These are phyloP conservation scores for Nothura maculosa DNA, from an alignment of 2,797 vertebrate genomes.

Conservation along the genomic window DNA sequence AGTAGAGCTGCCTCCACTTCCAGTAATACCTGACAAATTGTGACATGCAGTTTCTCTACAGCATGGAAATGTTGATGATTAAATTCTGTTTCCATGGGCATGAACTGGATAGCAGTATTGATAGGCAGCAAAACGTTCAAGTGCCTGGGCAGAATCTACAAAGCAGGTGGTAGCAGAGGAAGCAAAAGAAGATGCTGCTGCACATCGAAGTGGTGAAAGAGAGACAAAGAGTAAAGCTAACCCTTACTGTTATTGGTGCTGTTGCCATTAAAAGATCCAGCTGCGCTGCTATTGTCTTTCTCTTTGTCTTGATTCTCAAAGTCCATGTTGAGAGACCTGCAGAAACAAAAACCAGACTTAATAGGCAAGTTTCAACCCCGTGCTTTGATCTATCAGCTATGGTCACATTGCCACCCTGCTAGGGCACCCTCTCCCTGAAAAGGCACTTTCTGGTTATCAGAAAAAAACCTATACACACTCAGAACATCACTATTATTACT, in stretches of 20 bases:
- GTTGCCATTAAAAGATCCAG: slow-evolving; percentile 91
- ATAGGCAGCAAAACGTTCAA: neutral
- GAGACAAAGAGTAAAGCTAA: neutral
- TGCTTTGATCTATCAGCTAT: neutral
- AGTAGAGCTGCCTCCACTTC: neutral
- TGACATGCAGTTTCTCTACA: neutral
- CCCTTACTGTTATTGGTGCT: slow-evolving; percentile 98
- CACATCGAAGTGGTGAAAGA: neutral
- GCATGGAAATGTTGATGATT: neutral
- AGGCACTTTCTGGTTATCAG: neutral
- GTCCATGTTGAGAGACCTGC: slow-evolving; percentile 99
- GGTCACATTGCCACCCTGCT: neutral
- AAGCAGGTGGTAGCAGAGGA: accelerated
- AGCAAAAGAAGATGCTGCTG: neutral
- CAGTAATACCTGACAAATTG: neutral
- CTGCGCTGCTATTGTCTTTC: slow-evolving; percentile 89
- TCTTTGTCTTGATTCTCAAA: slow-evolving; percentile 99
- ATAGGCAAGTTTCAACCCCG: neutral
- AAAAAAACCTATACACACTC: neutral
- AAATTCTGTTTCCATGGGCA: neutral
- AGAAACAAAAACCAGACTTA: slow-evolving; percentile 11
- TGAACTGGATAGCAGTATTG: neutral
- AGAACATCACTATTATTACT: too few relatives aligned
- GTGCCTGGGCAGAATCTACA: neutral
- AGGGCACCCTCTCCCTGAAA: neutral